These are phyloP conservation scores for Mareca penelope DNA, from an alignment of 2,797 vertebrate genomes.

Conservation along the genomic window DNA sequence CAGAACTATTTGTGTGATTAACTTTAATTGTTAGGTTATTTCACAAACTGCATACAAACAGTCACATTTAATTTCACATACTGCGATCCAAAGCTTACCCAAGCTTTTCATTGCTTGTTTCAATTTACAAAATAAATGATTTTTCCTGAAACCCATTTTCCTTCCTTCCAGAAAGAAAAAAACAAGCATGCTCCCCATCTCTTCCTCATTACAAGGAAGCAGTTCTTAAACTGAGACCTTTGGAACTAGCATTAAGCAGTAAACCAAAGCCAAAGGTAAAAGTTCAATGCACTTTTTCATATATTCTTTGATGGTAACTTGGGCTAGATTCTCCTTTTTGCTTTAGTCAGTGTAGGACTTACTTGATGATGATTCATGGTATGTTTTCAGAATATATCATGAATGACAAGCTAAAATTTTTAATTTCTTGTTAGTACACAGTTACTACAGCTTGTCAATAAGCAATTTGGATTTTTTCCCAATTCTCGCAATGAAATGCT, in stretches of 20 bases:
- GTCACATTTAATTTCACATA: neutral
- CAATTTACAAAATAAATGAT: neutral
- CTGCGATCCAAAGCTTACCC: neutral
- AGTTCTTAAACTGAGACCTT: neutral
- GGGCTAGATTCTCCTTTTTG: neutral
- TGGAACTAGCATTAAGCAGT: neutral
- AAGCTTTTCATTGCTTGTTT: neutral
- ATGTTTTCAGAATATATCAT: neutral
- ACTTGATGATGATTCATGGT: neutral
- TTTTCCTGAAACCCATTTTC: neutral
- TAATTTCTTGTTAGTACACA: conserved; percentile 6
- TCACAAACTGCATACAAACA: neutral
- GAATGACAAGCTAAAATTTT: conserved; percentile 1
- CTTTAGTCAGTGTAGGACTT: neutral
- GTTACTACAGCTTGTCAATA: conserved; percentile 24
- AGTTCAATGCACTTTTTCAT: neutral
- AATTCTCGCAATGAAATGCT: neutral
- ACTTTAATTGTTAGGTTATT: neutral
- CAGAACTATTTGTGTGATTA: neutral
- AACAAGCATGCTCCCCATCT: neutral
- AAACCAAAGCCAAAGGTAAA: neutral
- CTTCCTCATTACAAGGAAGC: neutral
- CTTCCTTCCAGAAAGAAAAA: fast-evolving
- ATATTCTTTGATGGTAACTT: neutral
- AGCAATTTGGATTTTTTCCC: conserved; percentile 30